Base-by-base conservation (phyloP, 2,888 invertebrate genomes). In the Oscheius sp. region DNA sequence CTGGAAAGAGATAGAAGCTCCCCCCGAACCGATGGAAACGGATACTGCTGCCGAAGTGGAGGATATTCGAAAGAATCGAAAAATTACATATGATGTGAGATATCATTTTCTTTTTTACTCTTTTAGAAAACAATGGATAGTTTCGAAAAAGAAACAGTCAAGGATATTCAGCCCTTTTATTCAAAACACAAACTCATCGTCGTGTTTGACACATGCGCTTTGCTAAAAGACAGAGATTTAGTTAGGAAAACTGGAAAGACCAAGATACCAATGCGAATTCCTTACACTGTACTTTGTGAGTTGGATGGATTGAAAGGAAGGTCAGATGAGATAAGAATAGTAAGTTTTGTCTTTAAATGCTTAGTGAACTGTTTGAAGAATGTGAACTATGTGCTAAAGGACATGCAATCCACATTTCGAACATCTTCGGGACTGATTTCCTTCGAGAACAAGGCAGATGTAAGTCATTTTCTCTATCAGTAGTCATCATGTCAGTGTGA, bases 231-330 rank as follows among this genome's bases (percentile, higher is more conserved):
- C 26, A 17, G 12, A n/a, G 17, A 22, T 2, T 14, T 32, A 5
- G 22, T 61, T 24, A 2, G 30, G 9, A 47, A 41, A 17, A 30
- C 47, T 28, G 45, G 28, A 17, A 28, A 17, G 24, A 47, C 47
- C 8, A 24, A 44, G n/a, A 44, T 61, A n/a, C n/a, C 17, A 24
- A 45, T 44, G 17, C 17, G 44, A 28, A 45, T 61, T 12, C 61
- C 61, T 9, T 61, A 44, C 22, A 44, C 47, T 9, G 44, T 44
- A 6, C 61, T 61, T 44, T 22, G 28, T 4, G 61, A 61, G 20
- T 28, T 61, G 2, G 61, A 61, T n/a, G 47, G 61, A 1, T 44
- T 61, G 32, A 61, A 44, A n/a, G n/a, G n/a, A n/a, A 61, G 47
- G 20, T 45, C 44, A 4, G 45, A 61, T 2, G 14, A 24, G n/a